Evolutionary conservation across 2,797 vertebrate species (phyloP).

Genomic region (Falco concolor): DNA sequence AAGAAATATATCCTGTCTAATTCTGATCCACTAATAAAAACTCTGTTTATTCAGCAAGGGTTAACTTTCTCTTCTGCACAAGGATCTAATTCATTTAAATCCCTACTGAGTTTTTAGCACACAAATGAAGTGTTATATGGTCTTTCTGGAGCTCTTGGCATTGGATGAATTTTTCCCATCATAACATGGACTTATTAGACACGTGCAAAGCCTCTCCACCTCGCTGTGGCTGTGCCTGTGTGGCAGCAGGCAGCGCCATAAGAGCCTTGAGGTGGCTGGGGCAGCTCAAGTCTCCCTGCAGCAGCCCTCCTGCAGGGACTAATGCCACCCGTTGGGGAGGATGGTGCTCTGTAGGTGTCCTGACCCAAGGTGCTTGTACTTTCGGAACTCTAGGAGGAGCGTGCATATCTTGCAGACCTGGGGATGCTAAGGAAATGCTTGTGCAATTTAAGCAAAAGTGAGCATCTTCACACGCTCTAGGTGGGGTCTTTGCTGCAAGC

Average conservation of each 20-base stretch:
- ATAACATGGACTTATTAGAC: neutral
- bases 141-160: slow-evolving; percentile 5
- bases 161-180: slow-evolving; percentile 15
- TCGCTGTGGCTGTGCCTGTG: neutral
- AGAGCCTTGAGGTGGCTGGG: fast-evolving
- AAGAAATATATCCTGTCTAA: neutral
- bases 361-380: neutral
- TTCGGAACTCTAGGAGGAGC: neutral
- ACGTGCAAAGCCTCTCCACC: neutral
- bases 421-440: neutral
- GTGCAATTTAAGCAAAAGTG: neutral
- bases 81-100: slow-evolving; percentile 38
- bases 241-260: neutral
- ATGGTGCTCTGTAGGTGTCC: neutral
- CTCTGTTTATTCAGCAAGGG: neutral
- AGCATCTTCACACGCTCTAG: fast-evolving
- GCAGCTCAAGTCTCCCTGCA: neutral
- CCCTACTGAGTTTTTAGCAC: neutral
- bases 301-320: neutral
- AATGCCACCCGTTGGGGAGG: neutral
- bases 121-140: neutral
- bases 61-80: slow-evolving; percentile 16
- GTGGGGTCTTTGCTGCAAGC: neutral
- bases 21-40: neutral
- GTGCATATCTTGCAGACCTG: neutral